A percentile compares a stretch with the other conserved stretches of the same genome.
Evolutionary conservation across 2,888 invertebrate genomes (phyloP).

Genomic region (Cataglyphis rosenhaueri): DNA sequence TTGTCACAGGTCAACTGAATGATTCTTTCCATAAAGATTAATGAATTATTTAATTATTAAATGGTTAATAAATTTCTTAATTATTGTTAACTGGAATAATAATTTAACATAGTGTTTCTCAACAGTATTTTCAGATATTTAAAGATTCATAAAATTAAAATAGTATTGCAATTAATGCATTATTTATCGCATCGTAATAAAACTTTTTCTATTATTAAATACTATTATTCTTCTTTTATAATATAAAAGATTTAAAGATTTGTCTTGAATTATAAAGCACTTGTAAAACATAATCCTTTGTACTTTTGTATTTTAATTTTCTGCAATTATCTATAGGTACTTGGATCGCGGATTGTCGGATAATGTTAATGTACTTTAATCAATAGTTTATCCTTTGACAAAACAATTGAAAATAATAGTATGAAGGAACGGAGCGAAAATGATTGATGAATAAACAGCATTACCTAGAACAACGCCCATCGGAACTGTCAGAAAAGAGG

Average conservation of each 20-base stretch:
- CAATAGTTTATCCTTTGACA: not conserved
- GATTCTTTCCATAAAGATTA: not conserved
- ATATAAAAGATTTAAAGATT: not conserved
- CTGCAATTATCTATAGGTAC: not conserved
- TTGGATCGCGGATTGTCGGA: not conserved
- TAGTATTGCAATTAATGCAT: not conserved
- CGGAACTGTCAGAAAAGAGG: slow-evolving; percentile 57
- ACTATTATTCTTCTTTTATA: not conserved
- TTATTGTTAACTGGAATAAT: not conserved
- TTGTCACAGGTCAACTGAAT: not conserved
- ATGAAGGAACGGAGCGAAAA: not conserved
- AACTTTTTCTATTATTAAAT: not conserved
- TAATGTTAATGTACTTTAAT: not conserved
- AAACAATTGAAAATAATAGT: slow-evolving; percentile 2
- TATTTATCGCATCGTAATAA: not conserved
- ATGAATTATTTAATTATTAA: slow-evolving; percentile 13
- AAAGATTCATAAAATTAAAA: not conserved
- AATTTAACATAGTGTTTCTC: not conserved
- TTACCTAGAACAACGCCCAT: slow-evolving; percentile 40
- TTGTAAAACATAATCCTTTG: not conserved
- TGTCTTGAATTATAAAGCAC: not conserved
- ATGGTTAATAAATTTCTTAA: not conserved
- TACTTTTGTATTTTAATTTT: not conserved
- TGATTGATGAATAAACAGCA: slow-evolving; percentile 3
- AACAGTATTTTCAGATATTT: not conserved